Evolutionary conservation across 2,113 vertebrate genomes (phyloP), one percentile per base, ranked within the genome.

Genomic region (Cranoglanis bouderius): DNA sequence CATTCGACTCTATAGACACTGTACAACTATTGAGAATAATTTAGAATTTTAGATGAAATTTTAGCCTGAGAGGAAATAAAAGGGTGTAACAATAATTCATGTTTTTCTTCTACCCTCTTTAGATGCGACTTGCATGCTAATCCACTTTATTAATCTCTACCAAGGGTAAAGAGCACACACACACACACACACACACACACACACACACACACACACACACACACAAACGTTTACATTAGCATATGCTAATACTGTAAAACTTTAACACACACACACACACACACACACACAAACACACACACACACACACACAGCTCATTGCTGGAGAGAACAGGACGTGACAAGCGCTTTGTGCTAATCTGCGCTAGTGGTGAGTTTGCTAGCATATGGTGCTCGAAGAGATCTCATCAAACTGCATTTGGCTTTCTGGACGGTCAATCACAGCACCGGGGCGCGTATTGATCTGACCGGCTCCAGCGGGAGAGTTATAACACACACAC

Each of bases 361-460:
- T 43, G 38, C 21, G 32, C 81, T 61, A 49, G 72, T 72, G 43
- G 65, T 74, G 80, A 82, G 70, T 18, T 88, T 90, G 85, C 82
- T 53, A 82, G 55, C 87, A 81, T 87, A 67, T 77, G 53, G 74
- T 43, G 26, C 51, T 35, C 63, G n/a, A 24, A 35, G 46, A 70
- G 67, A 67, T 65, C 74, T 83, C 81, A 90, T 88, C 74, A 88
- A 85, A 89, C 86, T 65, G 43, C 61, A 61, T 83, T 86, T 81
- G 51, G 55, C 88, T 59, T 84, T 85, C 51, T 77, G 83, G 83
- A 55, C n/a, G 72, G 51, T 82, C 88, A 84, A 80, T 61, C 85
- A 77, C 84, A 32, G 72, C 84, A n/a, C 80, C 63, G 46, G 57
- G 67, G 43, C 7, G 29, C 59, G 4, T 43, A 92, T 92, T 21